A percentile compares a stretch with the other conserved stretches of the same genome.
Conservation (phyloP, 2,888 invertebrate species). For the Dioctria linearis region DNA sequence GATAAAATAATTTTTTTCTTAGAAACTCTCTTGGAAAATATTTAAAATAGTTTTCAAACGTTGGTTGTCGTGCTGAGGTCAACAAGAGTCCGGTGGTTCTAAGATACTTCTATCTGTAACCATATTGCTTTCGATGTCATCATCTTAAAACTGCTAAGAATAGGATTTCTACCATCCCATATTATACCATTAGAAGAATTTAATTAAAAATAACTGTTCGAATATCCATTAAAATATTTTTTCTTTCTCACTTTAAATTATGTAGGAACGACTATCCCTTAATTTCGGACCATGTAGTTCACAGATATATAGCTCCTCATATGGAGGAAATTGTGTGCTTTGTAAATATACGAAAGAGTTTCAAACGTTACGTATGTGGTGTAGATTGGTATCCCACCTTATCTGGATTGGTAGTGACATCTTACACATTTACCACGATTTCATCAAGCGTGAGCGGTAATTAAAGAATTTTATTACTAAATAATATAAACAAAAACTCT, state of each 20-base stretch:
- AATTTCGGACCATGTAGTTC: slow-evolving; percentile 64
- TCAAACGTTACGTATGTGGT: slow-evolving; percentile 78
- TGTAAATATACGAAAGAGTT: slow-evolving; percentile 76
- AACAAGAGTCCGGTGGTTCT: too few relatives aligned
- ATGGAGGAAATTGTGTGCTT: slow-evolving; percentile 75
- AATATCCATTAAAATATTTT: neutral
- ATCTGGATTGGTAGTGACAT: slow-evolving; percentile 78
- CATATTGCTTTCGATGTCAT: too few relatives aligned
- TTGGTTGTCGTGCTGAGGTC: too few relatives aligned
- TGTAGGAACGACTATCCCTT: slow-evolving; percentile 68
- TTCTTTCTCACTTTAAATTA: neutral
- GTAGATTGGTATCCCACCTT: slow-evolving; percentile 81
- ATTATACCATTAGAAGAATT: too few relatives aligned
- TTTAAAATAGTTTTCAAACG: too few relatives aligned
- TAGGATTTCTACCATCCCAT: too few relatives aligned
- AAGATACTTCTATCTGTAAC: too few relatives aligned
- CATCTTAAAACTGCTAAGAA: too few relatives aligned
- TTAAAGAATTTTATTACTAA: neutral
- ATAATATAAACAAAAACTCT: slow-evolving; percentile 6
- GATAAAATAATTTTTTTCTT: too few relatives aligned
- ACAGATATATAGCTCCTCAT: slow-evolving; percentile 65
- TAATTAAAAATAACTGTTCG: too few relatives aligned
- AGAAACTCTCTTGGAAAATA: too few relatives aligned
- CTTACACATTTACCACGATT: slow-evolving; percentile 74
- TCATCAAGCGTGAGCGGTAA: slow-evolving; percentile 2